Evolutionary conservation across 2,113 vertebrate species (phyloP).

Genomic region (Burhinus oedicnemus): DNA sequence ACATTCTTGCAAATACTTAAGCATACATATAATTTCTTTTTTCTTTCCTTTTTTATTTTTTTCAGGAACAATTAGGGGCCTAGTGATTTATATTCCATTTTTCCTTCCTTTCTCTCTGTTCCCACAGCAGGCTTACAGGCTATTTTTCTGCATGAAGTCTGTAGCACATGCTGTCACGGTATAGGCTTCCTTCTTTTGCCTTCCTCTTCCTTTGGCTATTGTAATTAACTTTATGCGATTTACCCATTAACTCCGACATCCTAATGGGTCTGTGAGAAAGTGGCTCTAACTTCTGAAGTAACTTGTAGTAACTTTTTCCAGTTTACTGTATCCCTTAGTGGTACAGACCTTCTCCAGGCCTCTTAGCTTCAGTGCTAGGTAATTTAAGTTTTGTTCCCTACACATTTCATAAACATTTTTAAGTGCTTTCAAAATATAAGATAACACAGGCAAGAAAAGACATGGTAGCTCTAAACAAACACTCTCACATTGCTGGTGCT

Average conservation of each 20-base stretch:
- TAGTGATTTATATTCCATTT: background rate
- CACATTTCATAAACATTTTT: background rate
- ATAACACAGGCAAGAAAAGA: background rate
- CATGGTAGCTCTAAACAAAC: background rate
- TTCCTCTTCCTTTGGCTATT: background rate
- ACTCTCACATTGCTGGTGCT: background rate
- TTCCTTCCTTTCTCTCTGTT: background rate
- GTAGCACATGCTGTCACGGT: background rate
- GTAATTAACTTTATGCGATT: background rate
- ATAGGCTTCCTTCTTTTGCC: background rate
- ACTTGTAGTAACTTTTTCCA: background rate
- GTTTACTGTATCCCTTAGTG: background rate
- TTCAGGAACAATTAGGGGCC: background rate
- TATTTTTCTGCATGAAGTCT: background rate
- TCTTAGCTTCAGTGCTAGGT: background rate
- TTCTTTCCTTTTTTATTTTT: background rate
- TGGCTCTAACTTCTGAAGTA: background rate
- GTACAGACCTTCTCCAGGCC: background rate
- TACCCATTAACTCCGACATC: background rate
- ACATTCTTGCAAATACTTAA: background rate
- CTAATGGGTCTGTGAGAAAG: background rate
- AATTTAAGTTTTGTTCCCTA: background rate
- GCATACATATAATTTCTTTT: background rate
- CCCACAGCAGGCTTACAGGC: background rate
- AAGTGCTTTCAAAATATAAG: background rate